phyloP scores from a whole-genome alignment of 2,888 invertebrate species.

The Brassicogethes aeneus region DNA sequence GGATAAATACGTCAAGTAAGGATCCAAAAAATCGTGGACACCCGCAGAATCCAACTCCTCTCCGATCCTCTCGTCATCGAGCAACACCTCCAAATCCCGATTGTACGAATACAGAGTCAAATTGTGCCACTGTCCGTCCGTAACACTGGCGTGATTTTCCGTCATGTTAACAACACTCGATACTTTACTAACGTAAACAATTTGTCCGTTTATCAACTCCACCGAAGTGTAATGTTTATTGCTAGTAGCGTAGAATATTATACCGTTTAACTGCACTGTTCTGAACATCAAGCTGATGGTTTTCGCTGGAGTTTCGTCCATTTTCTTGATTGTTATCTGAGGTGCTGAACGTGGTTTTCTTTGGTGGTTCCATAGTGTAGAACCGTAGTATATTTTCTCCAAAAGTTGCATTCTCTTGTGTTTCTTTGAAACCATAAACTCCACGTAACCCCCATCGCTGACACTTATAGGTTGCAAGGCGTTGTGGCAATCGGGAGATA shows the following conservation, averaged over 20 bases:
- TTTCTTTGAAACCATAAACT: conserved; percentile 72
- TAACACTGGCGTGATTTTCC: conserved; percentile 52
- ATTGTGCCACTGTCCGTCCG: conserved; percentile 87
- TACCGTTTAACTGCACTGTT: conserved; percentile 67
- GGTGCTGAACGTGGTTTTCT: conserved; percentile 16
- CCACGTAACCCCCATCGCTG: conserved; percentile 67
- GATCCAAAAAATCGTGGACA: conserved; percentile 87
- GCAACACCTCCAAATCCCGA: conserved; percentile 59
- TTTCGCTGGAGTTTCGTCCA: conserved; percentile 49
- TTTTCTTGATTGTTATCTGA: conserved; percentile 7
- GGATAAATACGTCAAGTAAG: conserved; percentile 72
- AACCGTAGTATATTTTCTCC: conserved; percentile 67
- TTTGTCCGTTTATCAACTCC: conserved; percentile 65
- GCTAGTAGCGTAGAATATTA: conserved; percentile 79
- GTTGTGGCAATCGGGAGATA: conserved; percentile 70
- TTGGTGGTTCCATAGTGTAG: conserved; percentile 55
- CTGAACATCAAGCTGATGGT: conserved; percentile 71
- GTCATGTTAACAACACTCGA: conserved; percentile 78
- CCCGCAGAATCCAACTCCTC: conserved; percentile 81
- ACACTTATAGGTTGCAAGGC: conserved; percentile 75
- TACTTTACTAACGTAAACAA: conserved; percentile 72
- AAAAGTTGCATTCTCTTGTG: conserved; percentile 80
- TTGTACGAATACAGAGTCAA: conserved; percentile 65
- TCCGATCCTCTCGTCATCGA: conserved; percentile 63
- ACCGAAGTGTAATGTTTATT: conserved; percentile 80